Evolutionary conservation across 2,113 vertebrate genomes (phyloP).

Genomic region (Hemichromis elongatus): DNA sequence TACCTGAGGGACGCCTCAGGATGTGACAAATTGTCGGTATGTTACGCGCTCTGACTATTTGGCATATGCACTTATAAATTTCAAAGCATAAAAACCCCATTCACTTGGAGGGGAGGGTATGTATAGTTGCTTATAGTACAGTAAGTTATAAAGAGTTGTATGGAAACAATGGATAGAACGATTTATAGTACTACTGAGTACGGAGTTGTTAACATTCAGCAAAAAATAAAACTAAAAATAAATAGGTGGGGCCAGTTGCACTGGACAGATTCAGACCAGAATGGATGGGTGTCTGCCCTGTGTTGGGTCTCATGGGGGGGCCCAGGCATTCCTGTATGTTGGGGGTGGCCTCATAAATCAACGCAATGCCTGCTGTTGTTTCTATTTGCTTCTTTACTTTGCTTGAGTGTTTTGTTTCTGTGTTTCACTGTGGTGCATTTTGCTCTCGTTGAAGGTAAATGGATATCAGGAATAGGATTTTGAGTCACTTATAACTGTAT

Average conservation of each 20-base stretch:
- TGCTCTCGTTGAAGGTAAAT: too few species aligned
- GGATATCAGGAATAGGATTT: too few species aligned
- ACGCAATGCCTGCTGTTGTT: not conserved
- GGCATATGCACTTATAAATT: not conserved
- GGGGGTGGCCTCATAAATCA: not conserved
- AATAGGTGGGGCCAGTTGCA: not conserved
- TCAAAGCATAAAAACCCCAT: not conserved
- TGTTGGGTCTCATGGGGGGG: not conserved
- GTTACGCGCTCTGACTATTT: too few species aligned
- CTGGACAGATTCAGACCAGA: not conserved
- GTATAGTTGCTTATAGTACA: not conserved
- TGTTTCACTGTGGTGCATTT: too few species aligned
- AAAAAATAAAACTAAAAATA: not conserved
- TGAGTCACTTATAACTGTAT: too few species aligned
- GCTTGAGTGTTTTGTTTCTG: not conserved
- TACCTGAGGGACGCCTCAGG: too few species aligned
- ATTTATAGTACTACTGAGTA: not conserved
- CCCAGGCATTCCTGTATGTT: not conserved
- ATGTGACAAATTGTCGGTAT: too few species aligned
- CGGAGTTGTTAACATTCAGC: not conserved
- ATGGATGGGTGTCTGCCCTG: not conserved
- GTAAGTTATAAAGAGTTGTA: not conserved
- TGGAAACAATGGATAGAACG: not conserved
- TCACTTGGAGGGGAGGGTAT: rapidly evolving
- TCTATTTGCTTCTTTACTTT: not conserved